Conservation (phyloP, 1,140 invertebrate species). For the Saccostrea glomerata region DNA sequence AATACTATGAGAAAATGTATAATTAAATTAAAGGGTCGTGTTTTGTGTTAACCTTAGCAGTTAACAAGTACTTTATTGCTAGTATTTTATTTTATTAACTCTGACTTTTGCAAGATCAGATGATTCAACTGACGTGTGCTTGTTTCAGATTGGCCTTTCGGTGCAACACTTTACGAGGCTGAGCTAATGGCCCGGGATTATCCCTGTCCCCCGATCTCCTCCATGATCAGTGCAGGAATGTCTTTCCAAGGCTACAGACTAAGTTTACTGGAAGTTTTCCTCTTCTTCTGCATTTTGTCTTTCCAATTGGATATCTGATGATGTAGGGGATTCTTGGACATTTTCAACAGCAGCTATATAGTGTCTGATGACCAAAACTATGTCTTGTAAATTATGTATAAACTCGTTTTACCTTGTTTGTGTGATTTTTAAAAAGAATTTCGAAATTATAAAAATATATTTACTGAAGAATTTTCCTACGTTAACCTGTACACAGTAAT, state of each 20-base stretch:
- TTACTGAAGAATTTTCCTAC: no score
- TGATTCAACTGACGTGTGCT: neutral
- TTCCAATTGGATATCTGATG: neutral
- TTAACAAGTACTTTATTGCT: neutral
- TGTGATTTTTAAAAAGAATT: no score
- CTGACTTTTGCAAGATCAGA: neutral
- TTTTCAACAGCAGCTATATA: no score
- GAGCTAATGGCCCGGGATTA: constrained; percentile 8
- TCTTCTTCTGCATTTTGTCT: neutral
- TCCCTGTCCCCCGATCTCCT: neutral
- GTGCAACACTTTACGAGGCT: constrained; percentile 59
- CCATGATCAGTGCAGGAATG: neutral
- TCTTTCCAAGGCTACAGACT: neutral
- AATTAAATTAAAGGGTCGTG: neutral
- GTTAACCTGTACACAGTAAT: no score
- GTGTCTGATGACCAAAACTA: no score
- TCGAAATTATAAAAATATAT: no score
- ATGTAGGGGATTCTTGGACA: neutral
- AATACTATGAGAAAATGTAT: neutral
- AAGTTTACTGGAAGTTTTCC: neutral
- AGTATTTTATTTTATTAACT: neutral
- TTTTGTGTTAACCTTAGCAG: neutral
- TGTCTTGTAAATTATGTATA: no score
- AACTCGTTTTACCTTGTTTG: no score
- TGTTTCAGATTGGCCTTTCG: constrained; percentile 64